These are phyloP conservation scores for Orthosia cruda DNA, from an alignment of 2,888 invertebrate genomes.

Conservation along the genomic window DNA sequence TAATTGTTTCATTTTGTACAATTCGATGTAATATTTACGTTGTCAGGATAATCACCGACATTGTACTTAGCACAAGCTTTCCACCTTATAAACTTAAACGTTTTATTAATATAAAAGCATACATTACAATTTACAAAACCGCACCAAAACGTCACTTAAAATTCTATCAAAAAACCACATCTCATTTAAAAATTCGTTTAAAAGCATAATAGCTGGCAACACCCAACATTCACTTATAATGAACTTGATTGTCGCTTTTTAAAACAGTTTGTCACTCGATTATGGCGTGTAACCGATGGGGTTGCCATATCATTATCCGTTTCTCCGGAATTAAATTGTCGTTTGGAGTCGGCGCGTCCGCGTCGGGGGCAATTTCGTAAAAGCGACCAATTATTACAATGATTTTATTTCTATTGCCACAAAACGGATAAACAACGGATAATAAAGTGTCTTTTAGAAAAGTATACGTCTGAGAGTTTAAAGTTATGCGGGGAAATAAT, in stretches of 20 bases:
- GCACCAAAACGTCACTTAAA: constrained; percentile 41
- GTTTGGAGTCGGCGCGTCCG: constrained; percentile 83
- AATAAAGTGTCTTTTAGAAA: constrained; percentile 91
- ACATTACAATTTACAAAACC: constrained; percentile 40
- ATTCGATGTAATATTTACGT: neutral
- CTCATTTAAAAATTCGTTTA: constrained; percentile 63
- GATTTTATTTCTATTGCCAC: constrained; percentile 88
- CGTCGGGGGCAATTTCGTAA: constrained; percentile 86
- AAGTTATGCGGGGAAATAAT: constrained; percentile 75
- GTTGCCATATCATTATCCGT: constrained; percentile 87
- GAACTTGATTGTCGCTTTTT: constrained; percentile 83
- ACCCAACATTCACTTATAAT: constrained; percentile 70
- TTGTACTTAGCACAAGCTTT: neutral
- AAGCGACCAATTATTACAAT: constrained; percentile 80
- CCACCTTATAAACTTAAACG: neutral
- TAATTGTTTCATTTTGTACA: constrained; percentile 1
- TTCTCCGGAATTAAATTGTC: constrained; percentile 88
- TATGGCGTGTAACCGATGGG: constrained; percentile 85
- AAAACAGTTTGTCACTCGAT: constrained; percentile 90
- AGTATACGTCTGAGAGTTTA: constrained; percentile 83
- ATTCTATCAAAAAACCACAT: constrained; percentile 53
- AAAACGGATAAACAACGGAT: constrained; percentile 88
- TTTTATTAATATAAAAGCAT: constrained; percentile 13
- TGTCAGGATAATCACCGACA: neutral
- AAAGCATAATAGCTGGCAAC: constrained; percentile 66